These are phyloP conservation scores for Etheostoma cragini DNA, from an alignment of 2,113 vertebrate species.

Conservation along the genomic window DNA sequence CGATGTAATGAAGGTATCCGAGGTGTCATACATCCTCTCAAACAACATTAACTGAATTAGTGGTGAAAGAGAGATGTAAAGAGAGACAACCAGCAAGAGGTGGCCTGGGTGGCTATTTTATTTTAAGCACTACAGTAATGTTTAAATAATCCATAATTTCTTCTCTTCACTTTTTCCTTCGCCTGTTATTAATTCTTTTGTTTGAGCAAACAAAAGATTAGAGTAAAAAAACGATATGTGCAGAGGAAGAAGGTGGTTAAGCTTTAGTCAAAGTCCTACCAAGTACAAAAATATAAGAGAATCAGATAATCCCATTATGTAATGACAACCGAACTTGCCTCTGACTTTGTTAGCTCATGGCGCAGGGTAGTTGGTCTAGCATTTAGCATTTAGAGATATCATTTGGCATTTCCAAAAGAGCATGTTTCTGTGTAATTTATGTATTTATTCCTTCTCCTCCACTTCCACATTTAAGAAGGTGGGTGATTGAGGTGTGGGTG, in stretches of 20 bases:
- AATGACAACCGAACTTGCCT: background rate
- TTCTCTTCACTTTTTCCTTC: background rate
- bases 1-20: slow-evolving; percentile 14
- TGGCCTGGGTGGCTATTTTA: background rate
- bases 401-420: background rate
- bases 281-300: background rate
- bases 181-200: background rate
- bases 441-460: background rate
- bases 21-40: slow-evolving; percentile 5
- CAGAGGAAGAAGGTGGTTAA: background rate
- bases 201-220: background rate
- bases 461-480: background rate
- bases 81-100: background rate
- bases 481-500: background rate
- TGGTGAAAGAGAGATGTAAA: background rate
- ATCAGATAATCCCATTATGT: background rate
- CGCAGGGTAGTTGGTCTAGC: background rate
- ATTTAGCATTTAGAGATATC: background rate
- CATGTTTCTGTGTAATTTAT: background rate
- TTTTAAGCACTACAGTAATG: background rate
- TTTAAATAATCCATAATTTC: background rate
- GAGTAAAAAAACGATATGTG: background rate
- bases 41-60: slow-evolving; percentile 23
- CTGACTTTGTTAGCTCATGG: background rate
- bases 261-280: too few species aligned